These are phyloP conservation scores for Conops quadrifasciatus DNA, from an alignment of 2,888 invertebrate species.

Conservation along the genomic window DNA sequence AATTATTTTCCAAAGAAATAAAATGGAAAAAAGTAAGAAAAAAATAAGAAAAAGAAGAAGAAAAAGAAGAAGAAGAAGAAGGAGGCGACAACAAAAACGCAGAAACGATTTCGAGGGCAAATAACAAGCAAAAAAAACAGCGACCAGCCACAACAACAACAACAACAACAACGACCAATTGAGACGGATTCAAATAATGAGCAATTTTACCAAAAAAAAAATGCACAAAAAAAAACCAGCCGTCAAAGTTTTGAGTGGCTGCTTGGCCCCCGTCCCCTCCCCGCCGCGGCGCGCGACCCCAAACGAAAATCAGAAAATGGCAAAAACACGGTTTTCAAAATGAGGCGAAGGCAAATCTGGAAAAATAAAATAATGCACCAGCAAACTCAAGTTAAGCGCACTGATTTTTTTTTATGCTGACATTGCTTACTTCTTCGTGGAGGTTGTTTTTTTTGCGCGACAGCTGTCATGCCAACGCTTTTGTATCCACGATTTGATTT, in stretches of 20 bases:
- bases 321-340: background rate
- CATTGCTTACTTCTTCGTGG: conserved; percentile 41
- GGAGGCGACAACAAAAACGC: conserved; percentile 9
- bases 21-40: background rate
- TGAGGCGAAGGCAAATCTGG: background rate
- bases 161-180: conserved; percentile 20
- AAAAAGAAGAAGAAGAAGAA: conserved; percentile 40
- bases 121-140: conserved; percentile 29
- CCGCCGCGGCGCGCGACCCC: background rate
- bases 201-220: conserved; percentile 57
- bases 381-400: conserved; percentile 12
- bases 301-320: conserved; percentile 6
- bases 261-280: background rate
- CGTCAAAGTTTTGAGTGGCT: conserved; percentile 38
- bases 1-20: conserved; percentile 41
- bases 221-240: conserved; percentile 11
- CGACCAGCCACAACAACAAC: conserved; percentile 16
- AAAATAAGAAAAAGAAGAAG: conserved; percentile 24
- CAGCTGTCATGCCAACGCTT: background rate
- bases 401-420: conserved; percentile 43
- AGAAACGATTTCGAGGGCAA: conserved; percentile 14
- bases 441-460: background rate
- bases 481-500: conserved; percentile 62
- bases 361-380: too few species aligned
- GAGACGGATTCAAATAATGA: conserved; percentile 62